Conservation (phyloP, 1,140 invertebrate genomes). For the Pachypeltis micranthus region DNA sequence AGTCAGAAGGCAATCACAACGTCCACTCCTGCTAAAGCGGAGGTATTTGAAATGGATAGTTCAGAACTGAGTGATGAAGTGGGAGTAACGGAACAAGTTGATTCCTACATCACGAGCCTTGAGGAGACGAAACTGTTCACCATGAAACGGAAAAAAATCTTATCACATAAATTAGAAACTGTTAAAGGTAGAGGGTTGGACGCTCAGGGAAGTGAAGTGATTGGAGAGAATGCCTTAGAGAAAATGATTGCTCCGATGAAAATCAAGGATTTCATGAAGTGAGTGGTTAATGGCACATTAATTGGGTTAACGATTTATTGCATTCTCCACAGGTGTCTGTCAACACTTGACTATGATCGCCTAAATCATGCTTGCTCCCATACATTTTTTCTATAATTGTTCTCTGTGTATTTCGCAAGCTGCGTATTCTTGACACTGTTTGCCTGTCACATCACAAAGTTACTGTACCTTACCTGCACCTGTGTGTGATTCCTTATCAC, state of each 20-base stretch:
- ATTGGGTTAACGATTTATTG: not conserved
- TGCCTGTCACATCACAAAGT: no score
- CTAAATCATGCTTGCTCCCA: not conserved
- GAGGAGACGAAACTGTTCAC: not conserved
- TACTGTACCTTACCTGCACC: no score
- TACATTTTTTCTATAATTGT: not conserved
- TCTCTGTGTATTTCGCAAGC: no score
- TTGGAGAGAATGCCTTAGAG: conserved; percentile 2
- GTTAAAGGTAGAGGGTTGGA: not conserved
- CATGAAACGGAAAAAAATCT: not conserved
- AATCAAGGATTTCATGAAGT: conserved; percentile 10
- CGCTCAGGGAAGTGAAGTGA: not conserved
- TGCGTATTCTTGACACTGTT: no score
- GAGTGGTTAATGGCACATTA: not conserved
- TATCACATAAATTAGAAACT: not conserved
- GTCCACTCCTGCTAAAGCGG: not conserved
- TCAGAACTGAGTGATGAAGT: not conserved
- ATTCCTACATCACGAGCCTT: not conserved
- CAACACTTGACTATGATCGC: no score
- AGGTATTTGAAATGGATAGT: not conserved
- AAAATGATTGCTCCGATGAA: not conserved
- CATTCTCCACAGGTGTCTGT: not conserved
- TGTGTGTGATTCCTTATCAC: no score
- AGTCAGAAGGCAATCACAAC: not conserved
- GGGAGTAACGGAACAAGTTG: not conserved